phyloP scores from a whole-genome alignment of 64 coral and sea anemone genomes.

The Porites australiensis region DNA sequence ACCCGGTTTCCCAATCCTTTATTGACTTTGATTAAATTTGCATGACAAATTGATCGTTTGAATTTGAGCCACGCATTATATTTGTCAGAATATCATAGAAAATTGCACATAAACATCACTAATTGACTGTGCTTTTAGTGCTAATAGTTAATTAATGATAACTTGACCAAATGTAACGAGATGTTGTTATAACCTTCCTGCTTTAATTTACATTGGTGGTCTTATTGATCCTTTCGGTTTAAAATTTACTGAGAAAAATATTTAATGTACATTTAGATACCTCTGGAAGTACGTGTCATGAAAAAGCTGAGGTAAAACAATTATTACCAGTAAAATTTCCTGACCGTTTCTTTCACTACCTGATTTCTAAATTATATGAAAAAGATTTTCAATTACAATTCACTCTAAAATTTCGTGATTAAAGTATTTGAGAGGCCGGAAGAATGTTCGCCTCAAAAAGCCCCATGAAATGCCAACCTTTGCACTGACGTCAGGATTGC shows the following conservation, averaged over 20 bases:
- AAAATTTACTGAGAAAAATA: neutral
- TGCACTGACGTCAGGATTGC: neutral
- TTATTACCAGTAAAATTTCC: neutral
- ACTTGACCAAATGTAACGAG: neutral
- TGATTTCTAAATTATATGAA: slow-evolving; percentile 8
- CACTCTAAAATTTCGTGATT: neutral
- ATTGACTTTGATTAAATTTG: neutral
- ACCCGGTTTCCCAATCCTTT: no score
- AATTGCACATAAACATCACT: slow-evolving; percentile 4
- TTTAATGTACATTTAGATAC: neutral
- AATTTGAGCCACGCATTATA: neutral
- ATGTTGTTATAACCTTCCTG: neutral
- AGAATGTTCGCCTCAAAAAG: neutral
- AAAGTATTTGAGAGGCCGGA: neutral
- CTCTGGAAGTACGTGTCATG: neutral
- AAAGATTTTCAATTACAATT: slow-evolving; percentile 39
- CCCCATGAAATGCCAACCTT: neutral
- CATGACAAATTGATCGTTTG: neutral
- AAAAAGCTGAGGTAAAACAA: neutral
- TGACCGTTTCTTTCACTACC: neutral
- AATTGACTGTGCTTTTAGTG: slow-evolving; percentile 8
- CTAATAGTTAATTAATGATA: slow-evolving; percentile 10
- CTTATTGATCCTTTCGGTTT: neutral
- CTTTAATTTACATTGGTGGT: neutral
- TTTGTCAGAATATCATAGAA: neutral